Conservation (phyloP, 2,888 invertebrate genomes). For the Helobdella robusta region DNA sequence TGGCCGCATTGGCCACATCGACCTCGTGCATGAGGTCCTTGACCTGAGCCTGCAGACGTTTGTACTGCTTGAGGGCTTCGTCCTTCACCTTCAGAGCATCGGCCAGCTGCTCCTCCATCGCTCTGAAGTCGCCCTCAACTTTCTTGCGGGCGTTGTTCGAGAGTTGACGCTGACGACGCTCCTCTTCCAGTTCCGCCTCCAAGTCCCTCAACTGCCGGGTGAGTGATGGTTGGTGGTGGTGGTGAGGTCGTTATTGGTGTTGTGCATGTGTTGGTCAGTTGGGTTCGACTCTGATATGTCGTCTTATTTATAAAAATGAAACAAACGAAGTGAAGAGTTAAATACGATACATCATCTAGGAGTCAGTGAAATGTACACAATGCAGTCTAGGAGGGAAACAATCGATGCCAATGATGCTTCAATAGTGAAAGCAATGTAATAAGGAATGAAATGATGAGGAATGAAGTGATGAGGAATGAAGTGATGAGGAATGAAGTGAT, state of each 20-base stretch:
- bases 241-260: not conserved
- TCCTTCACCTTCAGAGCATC: conserved; percentile 80
- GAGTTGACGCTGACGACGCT: conserved; percentile 81
- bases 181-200: conserved; percentile 89
- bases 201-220: conserved; percentile 65
- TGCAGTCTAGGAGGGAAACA: too few relatives aligned
- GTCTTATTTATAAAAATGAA: too few relatives aligned
- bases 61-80: conserved; percentile 87
- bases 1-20: conserved; percentile 73
- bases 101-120: conserved; percentile 59
- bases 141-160: conserved; percentile 82
- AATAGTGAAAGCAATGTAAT: too few relatives aligned
- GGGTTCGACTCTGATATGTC: too few relatives aligned
- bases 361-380: too few relatives aligned
- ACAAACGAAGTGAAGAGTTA: too few relatives aligned
- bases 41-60: conserved; percentile 76
- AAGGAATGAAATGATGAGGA: too few relatives aligned
- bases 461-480: too few relatives aligned
- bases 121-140: conserved; percentile 83
- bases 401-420: too few relatives aligned
- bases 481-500: too few relatives aligned
- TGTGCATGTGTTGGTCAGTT: not conserved
- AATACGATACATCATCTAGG: too few relatives aligned
- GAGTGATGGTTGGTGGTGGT: not conserved
- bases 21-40: conserved; percentile 83